phyloP scores from a whole-genome alignment of 1,140 invertebrate genomes.

The Ditylenchus dipsaci region DNA sequence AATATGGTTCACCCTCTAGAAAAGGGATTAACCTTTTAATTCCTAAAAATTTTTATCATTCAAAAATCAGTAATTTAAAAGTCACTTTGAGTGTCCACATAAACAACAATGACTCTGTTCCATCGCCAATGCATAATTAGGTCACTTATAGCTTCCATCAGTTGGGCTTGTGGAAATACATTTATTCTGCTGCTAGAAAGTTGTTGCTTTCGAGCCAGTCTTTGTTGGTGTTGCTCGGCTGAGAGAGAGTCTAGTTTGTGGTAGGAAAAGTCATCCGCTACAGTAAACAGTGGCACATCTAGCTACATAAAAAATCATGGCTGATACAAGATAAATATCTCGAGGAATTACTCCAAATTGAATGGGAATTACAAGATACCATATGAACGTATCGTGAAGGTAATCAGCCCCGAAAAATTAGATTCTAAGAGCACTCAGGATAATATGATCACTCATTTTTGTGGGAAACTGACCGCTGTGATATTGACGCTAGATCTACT shows the following conservation, averaged over 20 bases:
- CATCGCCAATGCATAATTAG: constrained; percentile 55
- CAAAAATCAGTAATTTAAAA: not conserved
- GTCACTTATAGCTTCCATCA: constrained; percentile 53
- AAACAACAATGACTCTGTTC: constrained; percentile 53
- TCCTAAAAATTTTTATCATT: constrained; percentile 35
- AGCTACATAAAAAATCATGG: constrained; percentile 34
- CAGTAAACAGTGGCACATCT: constrained; percentile 48
- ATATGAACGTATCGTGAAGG: too few species aligned
- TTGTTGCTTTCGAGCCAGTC: not conserved
- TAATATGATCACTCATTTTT: too few species aligned
- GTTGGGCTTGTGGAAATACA: constrained; percentile 51
- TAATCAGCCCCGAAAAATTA: too few species aligned
- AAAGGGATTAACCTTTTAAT: constrained; percentile 38
- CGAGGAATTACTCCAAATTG: too few species aligned
- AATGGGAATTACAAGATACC: too few species aligned
- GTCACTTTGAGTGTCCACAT: constrained; percentile 40
- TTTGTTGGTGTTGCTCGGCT: constrained; percentile 8
- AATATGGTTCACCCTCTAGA: constrained; percentile 49
- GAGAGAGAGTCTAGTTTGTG: constrained; percentile 3
- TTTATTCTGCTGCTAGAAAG: constrained; percentile 28
- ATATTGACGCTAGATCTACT: too few species aligned
- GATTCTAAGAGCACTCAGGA: too few species aligned
- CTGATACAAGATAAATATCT: too few species aligned
- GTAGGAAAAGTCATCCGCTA: constrained; percentile 39
- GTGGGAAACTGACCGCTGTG: too few species aligned